Evolutionary conservation across 2,888 invertebrate genomes (phyloP).

Genomic region (Hyalella azteca): DNA sequence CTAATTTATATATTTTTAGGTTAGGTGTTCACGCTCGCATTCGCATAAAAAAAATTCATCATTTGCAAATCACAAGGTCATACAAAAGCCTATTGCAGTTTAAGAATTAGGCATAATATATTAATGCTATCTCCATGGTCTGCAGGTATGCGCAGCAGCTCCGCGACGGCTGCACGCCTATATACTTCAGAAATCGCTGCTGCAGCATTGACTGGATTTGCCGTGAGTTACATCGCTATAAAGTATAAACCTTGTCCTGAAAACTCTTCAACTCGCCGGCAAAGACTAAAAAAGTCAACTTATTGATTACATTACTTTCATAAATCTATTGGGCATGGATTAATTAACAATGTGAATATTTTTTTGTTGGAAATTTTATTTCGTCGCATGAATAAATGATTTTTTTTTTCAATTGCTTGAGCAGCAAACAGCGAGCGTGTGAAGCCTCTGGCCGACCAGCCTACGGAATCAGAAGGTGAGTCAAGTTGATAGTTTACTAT

Average conservation of each 20-base stretch:
- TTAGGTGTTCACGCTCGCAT: too few species aligned
- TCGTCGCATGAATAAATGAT: not conserved
- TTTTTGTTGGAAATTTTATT: not conserved
- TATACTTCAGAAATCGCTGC: slow-evolving; percentile 39
- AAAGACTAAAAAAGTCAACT: too few species aligned
- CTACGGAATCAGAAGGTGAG: not conserved
- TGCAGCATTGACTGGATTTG: slow-evolving; percentile 43
- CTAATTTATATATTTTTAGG: too few species aligned
- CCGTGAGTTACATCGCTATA: slow-evolving; percentile 41
- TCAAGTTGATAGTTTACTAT: too few species aligned
- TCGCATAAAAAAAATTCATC: too few species aligned
- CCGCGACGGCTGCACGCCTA: slow-evolving; percentile 38
- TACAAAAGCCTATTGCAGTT: too few species aligned
- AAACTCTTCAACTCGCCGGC: too few species aligned
- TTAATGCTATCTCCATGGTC: not conserved
- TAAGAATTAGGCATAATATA: not conserved
- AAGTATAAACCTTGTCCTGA: too few species aligned
- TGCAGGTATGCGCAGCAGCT: slow-evolving; percentile 12
- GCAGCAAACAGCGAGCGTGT: slow-evolving; percentile 19
- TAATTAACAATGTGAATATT: not conserved
- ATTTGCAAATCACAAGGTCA: too few species aligned
- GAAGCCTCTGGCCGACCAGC: not conserved
- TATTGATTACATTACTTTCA: not conserved
- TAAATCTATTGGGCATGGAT: not conserved
- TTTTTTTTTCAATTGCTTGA: not conserved